A percentile compares a stretch with the other conserved stretches of the same genome.
These are phyloP conservation scores for Excalfactoria chinensis DNA, from an alignment of 2,113 vertebrate genomes.

Conservation along the genomic window DNA sequence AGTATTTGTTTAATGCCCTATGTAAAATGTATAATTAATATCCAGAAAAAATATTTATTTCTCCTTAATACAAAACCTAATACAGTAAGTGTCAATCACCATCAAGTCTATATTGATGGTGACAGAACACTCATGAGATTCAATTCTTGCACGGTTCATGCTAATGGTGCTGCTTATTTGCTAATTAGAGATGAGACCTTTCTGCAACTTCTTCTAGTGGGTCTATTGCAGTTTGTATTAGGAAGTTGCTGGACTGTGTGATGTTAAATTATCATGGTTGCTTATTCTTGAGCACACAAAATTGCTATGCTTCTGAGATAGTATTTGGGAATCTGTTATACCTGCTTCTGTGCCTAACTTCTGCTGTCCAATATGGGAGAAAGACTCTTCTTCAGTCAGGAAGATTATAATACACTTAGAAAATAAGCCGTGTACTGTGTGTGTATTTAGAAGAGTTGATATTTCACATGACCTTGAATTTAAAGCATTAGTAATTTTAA, in stretches of 20 bases:
- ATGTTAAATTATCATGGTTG: background rate
- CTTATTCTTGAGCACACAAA: background rate
- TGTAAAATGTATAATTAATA: background rate
- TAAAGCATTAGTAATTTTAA: background rate
- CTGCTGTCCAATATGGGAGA: background rate
- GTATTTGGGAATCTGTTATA: background rate
- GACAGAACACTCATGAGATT: background rate
- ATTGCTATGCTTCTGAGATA: background rate
- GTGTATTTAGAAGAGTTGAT: background rate
- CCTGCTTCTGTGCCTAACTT: background rate
- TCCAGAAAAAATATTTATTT: background rate
- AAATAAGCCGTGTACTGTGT: background rate
- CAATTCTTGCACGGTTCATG: background rate
- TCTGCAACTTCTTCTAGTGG: background rate
- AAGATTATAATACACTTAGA: background rate
- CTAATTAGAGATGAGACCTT: background rate
- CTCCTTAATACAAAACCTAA: background rate
- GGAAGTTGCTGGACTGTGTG: background rate
- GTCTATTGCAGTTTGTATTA: background rate
- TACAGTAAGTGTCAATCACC: background rate
- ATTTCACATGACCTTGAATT: background rate
- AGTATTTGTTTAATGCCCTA: background rate
- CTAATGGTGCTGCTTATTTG: conserved; percentile 23
- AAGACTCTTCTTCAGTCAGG: background rate
- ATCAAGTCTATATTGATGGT: background rate